Percentiles rank a stretch among this genome's conserved stretches.
Evolutionary conservation across 2,797 vertebrate species (phyloP).

Genomic region (Erethizon dorsatum): DNA sequence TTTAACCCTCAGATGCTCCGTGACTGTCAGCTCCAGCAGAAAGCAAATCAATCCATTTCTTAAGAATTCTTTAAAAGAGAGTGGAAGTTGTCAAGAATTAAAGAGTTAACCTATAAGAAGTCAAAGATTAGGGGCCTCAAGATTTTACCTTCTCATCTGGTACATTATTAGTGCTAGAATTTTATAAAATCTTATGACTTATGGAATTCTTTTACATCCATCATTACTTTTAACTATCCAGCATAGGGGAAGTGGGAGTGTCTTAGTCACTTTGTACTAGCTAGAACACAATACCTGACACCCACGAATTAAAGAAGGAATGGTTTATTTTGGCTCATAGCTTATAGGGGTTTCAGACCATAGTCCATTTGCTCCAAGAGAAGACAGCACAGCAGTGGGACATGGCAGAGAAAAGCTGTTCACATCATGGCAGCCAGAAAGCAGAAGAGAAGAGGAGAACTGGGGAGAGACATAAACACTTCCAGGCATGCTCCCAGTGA

Average conservation of each 20-base stretch:
- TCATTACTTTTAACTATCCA: neutral
- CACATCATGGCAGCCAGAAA: neutral
- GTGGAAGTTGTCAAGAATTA: neutral
- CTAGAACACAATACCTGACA: neutral
- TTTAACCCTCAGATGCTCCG: fast-evolving
- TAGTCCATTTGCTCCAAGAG: neutral
- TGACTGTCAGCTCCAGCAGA: neutral
- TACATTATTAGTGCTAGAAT: neutral
- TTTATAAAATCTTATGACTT: neutral
- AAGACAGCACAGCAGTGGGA: neutral
- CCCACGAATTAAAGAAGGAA: neutral
- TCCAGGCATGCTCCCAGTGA: neutral
- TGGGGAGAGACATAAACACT: neutral
- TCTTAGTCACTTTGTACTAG: neutral
- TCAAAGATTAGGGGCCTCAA: neutral
- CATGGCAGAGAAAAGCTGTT: neutral
- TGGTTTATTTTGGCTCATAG: neutral
- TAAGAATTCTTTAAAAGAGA: neutral
- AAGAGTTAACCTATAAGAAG: neutral
- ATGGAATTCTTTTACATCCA: neutral
- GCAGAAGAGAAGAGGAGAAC: neutral
- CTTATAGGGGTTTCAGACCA: neutral
- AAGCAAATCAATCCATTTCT: neutral
- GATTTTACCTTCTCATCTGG: neutral
- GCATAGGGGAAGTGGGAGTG: neutral